phyloP scores from a whole-genome alignment of 2,888 invertebrate species.

The Formica aserva region DNA sequence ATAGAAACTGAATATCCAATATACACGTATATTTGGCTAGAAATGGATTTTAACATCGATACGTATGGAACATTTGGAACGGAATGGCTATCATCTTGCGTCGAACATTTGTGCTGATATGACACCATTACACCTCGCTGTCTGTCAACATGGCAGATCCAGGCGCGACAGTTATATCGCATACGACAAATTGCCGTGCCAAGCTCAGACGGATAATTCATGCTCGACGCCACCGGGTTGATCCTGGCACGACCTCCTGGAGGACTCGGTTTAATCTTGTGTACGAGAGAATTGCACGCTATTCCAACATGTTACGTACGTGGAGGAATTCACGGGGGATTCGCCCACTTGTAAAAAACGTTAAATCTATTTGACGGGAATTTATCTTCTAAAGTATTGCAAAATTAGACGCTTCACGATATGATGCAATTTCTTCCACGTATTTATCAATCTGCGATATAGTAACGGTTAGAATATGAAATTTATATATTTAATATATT shows the following conservation, averaged over 20 bases:
- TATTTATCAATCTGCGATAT: not conserved
- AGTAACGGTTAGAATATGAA: not conserved
- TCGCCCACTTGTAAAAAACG: not conserved
- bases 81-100: not conserved
- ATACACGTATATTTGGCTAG: not conserved
- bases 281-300: conserved; percentile 18
- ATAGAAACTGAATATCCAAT: not conserved
- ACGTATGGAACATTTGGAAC: not conserved
- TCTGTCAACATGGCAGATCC: conserved; percentile 39
- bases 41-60: conserved; percentile 26
- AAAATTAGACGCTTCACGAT: not conserved
- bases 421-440: not conserved
- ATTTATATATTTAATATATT: not conserved
- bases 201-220: conserved; percentile 39
- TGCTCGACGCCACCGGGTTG: conserved; percentile 28
- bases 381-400: not conserved
- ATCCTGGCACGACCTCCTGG: conserved; percentile 1
- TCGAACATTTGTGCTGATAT: conserved; percentile 20
- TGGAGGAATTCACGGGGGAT: not conserved
- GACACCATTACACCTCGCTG: conserved; percentile 8
- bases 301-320: not conserved
- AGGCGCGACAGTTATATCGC: conserved; percentile 31
- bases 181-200: conserved; percentile 33
- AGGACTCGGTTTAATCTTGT: conserved; percentile 20
- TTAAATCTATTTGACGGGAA: not conserved